Percentiles rank a stretch among this genome's conserved stretches.
Conservation (phyloP, 2,888 invertebrate genomes). For the Drosophila subsilvestris region DNA sequence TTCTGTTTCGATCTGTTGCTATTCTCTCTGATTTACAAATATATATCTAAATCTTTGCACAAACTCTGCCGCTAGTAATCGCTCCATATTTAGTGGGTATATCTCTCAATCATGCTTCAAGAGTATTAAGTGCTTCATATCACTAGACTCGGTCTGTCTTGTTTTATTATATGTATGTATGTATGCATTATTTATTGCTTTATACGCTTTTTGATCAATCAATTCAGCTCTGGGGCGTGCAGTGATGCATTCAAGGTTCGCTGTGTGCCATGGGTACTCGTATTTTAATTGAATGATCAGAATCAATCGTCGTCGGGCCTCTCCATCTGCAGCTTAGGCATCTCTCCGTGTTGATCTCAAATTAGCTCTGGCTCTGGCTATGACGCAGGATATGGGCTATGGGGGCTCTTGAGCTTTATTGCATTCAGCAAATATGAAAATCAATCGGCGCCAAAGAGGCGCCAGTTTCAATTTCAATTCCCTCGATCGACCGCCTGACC, state of each 20-base stretch:
- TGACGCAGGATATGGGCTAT: neutral
- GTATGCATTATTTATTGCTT: conserved; percentile 46
- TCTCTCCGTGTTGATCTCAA: conserved; percentile 29
- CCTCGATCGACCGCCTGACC: conserved; percentile 67
- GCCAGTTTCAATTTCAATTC: conserved; percentile 60
- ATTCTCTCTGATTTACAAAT: too few species aligned
- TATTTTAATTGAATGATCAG: conserved; percentile 81
- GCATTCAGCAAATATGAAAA: conserved; percentile 54
- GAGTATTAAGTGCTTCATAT: neutral
- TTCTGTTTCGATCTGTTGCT: too few species aligned
- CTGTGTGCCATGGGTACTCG: conserved; percentile 48
- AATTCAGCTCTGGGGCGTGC: conserved; percentile 68
- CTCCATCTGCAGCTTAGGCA: conserved; percentile 2
- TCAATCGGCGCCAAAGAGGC: conserved; percentile 64
- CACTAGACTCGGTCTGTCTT: neutral
- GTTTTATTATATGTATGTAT: conserved; percentile 17
- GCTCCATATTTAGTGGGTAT: neutral
- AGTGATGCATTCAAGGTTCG: conserved; percentile 34
- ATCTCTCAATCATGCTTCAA: neutral
- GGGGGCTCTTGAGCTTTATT: conserved; percentile 32
- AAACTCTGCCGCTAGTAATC: neutral
- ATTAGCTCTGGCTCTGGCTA: conserved; percentile 37
- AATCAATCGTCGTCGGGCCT: conserved; percentile 57
- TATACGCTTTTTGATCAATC: conserved; percentile 74
- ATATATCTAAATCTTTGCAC: neutral